Evolutionary conservation across 2,797 vertebrate species (phyloP).

Genomic region (Cacajao melanocephalus): DNA sequence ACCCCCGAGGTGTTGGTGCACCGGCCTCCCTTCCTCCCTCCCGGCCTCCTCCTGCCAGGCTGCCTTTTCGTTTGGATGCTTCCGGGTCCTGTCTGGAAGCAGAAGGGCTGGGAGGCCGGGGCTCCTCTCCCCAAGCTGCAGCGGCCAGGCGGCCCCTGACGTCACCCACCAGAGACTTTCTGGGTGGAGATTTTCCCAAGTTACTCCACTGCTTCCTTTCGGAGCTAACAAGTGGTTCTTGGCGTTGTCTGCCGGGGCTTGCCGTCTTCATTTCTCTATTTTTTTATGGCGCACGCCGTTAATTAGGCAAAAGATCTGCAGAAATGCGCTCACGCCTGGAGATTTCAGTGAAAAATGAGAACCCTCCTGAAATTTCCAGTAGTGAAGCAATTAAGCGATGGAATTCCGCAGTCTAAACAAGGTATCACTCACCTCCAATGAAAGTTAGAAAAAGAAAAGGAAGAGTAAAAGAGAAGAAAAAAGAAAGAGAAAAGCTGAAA

Average conservation of each 20-base stretch:
- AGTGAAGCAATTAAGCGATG: constrained; percentile 81
- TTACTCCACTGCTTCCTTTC: background rate
- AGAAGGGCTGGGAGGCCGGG: background rate
- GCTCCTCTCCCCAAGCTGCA: background rate
- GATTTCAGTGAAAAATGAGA: constrained; percentile 79
- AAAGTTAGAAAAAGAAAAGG: background rate
- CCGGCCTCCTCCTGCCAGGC: fast-evolving
- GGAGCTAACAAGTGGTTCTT: constrained; percentile 63
- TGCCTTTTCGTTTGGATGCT: fast-evolving
- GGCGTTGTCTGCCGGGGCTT: constrained; percentile 57
- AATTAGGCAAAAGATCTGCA: constrained; percentile 78
- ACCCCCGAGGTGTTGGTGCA: background rate
- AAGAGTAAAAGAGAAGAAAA: background rate
- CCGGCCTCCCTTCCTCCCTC: fast-evolving
- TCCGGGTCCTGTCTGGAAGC: background rate
- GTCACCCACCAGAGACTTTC: background rate
- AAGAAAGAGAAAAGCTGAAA: background rate
- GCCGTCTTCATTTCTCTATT: background rate
- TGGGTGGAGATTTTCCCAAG: background rate
- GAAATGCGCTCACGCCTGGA: constrained; percentile 71
- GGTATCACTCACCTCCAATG: constrained; percentile 71
- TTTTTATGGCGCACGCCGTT: constrained; percentile 75
- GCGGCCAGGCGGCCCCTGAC: fast-evolving
- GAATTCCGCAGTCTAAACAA: constrained; percentile 77
- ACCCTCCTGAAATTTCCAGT: constrained; percentile 81